These are phyloP conservation scores for Podabrus alpinus DNA, from an alignment of 2,888 invertebrate species.

Conservation along the genomic window DNA sequence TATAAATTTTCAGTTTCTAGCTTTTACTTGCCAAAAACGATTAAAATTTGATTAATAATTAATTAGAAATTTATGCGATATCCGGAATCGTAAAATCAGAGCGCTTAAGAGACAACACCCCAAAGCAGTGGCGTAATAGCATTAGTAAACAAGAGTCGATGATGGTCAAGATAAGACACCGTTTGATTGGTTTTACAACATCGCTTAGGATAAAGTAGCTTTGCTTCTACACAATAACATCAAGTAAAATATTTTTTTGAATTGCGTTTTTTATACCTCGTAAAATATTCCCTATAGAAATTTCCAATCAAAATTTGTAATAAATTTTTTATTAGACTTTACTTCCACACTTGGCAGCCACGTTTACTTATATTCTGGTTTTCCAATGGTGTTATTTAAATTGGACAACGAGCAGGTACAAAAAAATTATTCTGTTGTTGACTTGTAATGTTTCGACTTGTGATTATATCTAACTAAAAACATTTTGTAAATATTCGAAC, in stretches of 20 bases:
- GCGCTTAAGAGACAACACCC: background rate
- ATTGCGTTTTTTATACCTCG: background rate
- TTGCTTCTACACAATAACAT: background rate
- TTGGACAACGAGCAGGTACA: background rate
- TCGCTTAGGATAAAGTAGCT: background rate
- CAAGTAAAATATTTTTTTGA: background rate
- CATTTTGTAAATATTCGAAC: background rate
- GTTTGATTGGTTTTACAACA: background rate
- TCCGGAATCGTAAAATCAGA: background rate
- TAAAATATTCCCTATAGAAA: background rate
- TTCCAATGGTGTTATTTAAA: background rate
- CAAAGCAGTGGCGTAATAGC: background rate
- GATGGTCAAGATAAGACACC: background rate
- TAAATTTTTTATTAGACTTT: background rate
- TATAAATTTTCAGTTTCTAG: background rate
- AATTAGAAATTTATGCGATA: background rate
- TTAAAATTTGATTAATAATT: background rate
- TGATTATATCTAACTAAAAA: background rate
- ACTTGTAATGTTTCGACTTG: background rate
- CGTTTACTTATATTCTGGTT: background rate
- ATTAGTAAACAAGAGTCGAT: background rate
- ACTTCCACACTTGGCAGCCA: background rate
- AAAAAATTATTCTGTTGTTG: background rate
- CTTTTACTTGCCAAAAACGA: background rate
- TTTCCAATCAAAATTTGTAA: background rate